Conservation (phyloP, 2,888 invertebrate genomes). For the Lasioglossum malachurum region DNA sequence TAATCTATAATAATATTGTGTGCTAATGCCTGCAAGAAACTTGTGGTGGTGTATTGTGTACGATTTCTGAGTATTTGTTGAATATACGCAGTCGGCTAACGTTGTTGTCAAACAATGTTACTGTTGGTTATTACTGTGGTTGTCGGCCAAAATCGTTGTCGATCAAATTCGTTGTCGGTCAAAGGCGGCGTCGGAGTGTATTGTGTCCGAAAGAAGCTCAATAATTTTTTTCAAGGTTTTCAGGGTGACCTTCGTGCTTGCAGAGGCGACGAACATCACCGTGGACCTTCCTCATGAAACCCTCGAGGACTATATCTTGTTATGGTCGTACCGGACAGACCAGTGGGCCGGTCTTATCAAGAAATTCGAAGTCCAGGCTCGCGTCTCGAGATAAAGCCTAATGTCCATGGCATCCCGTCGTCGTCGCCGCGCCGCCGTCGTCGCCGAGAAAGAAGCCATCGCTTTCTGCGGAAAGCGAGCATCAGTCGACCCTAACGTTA, state of each 20-base stretch:
- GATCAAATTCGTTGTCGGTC: no score
- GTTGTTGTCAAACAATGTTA: no score
- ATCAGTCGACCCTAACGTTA: conserved; percentile 12
- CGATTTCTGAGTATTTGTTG: no score
- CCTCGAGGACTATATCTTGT: conserved; percentile 33
- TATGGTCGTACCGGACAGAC: conserved; percentile 22
- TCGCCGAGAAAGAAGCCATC: not conserved
- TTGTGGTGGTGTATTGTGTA: no score
- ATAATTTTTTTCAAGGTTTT: not conserved
- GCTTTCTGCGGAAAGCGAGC: not conserved
- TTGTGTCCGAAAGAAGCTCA: not conserved
- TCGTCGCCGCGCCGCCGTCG: not conserved
- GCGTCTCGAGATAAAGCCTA: conserved; percentile 59
- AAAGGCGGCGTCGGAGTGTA: no score
- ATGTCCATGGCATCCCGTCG: conserved; percentile 46
- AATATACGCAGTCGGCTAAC: no score
- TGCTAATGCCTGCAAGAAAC: no score
- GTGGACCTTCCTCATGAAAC: not conserved
- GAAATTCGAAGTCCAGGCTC: conserved; percentile 42
- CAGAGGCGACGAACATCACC: not conserved
- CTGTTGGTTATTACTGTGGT: no score
- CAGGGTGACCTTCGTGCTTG: not conserved
- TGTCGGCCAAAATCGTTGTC: no score
- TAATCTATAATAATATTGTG: no score
- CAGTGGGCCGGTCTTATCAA: conserved; percentile 39